Evolutionary conservation across 2,797 vertebrate species (phyloP), one percentile per base, ranked within the genome.

Genomic region (Lateolabrax maculatus): DNA sequence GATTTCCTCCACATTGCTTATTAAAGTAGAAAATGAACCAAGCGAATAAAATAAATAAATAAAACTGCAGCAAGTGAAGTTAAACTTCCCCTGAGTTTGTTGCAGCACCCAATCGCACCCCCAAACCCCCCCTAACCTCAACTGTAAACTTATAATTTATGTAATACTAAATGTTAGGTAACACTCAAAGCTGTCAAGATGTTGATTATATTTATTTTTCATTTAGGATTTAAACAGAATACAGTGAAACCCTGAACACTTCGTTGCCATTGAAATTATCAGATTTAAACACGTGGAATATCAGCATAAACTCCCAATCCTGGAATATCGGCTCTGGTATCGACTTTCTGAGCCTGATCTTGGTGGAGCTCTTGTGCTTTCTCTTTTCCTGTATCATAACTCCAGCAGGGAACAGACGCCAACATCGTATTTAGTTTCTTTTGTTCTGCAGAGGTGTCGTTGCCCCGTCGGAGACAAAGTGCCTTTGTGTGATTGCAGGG

Each of bases 381-480:
- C 23, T 62, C 23, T 58, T 15, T 34, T 36, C 51, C 55, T 16
- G 67, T 66, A 83, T 89, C 71, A 79, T 69, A 85, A 71, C 84
- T 79, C 34, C 62, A 71, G 52, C 64, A 25, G 71, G 39, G 71
- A 82, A 44, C 78, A 2, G 37, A 64, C n/a, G 71, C 83, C 84
- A 80, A 41, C 56, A 56, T 71, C 69, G 27, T 80, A 70, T 92
- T 86, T 51, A 23, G 79, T 88, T 87, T 84, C 85, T 85, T 88
- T 93, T 92, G 90, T 93, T 88, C 76, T 36, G 69, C 19, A 9
- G 69, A 89, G 90, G 85, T 90, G 87, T 84, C 64, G 75, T 75
- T 82, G 81, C 82, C 58, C 49, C 27, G 66, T 13, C 27, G 25
- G 36, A 93, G 83, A 94, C 90, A 90, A 90, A 89, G 88, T 89